Base-by-base conservation (phyloP, 92 coral and sea anemone genomes). In the Siderastrea radians region DNA sequence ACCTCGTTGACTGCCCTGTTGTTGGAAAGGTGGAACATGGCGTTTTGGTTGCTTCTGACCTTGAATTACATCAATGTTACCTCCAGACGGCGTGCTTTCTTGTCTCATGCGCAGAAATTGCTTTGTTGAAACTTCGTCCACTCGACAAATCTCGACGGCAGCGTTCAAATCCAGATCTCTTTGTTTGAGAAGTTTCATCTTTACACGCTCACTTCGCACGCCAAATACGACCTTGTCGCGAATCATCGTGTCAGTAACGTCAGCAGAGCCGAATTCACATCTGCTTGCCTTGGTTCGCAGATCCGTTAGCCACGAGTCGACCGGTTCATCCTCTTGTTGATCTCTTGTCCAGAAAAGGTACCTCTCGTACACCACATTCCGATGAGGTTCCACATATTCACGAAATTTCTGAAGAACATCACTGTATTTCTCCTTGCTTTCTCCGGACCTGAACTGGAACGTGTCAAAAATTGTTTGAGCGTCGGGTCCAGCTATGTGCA, bases 141-240 rank as follows among this genome's bases (percentile, higher is more conserved):
- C 66, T 68, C 55, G 75, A 71, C 75, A 71, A 71, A 71, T 71
- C 75, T 71, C 53, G 14, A 71, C 19, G 51, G 75, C 54, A 46
- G 53, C 45, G 75, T 38, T 49, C 14, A 71, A 71, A 71, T 46
- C 26, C 55, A 71, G 55, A 49, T 71, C 74, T 8, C 75, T 46
- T 71, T 71, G 53, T 49, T 71, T 71, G 44, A 68, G 51, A 3
- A 68, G 51, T 47, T 68, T 9, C 13, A 9, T 43, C 11, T 47
- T 38, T 6, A 19, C 47, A 38, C 49, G 49, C 48, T 68, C 74
- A 68, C 74, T 68, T 13, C 48, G 49, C 14, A 68, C 51, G 14
- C 49, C 74, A 68, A 47, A 38, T 38, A 19, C 74, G 49, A 68
- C 5, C 17, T 47, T 7, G 51, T 68, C 49, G 11, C 74, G 74